Percentiles rank a stretch among this genome's conserved stretches.
These are phyloP conservation scores for Papilio helenus DNA, from an alignment of 1,140 invertebrate genomes.

Conservation along the genomic window DNA sequence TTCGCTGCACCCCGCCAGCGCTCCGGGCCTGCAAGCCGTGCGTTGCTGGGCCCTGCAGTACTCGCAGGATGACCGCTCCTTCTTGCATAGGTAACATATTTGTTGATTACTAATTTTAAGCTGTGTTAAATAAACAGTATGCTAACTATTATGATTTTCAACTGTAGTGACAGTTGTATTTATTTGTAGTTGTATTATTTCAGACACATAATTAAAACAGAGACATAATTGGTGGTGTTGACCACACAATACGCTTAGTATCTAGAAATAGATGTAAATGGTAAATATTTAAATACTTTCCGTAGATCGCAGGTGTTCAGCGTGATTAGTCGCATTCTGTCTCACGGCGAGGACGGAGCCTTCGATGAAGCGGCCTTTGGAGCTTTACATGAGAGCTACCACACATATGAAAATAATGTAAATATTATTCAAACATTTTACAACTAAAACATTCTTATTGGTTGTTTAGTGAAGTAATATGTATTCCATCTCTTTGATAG, in stretches of 20 bases:
- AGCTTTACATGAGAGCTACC: constrained; percentile 68
- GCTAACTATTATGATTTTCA: too few species aligned
- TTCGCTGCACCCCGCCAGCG: constrained; percentile 92
- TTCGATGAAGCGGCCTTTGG: constrained; percentile 84
- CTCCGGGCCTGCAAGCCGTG: constrained; percentile 95
- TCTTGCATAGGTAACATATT: constrained; percentile 90
- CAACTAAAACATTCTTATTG: background rate
- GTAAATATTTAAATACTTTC: constrained; percentile 1
- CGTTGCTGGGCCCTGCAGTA: constrained; percentile 97
- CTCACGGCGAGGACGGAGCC: constrained; percentile 93
- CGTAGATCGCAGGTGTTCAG: constrained; percentile 94
- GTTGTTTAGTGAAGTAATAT: background rate
- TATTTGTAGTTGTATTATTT: too few species aligned
- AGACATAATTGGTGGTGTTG: too few species aligned
- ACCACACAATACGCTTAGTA: too few species aligned
- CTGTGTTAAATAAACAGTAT: background rate
- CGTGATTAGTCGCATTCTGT: constrained; percentile 98
- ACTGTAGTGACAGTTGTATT: too few species aligned
- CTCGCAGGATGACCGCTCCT: constrained; percentile 93
- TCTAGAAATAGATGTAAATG: too few species aligned
- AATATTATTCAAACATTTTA: background rate
- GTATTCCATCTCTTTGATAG: too few species aligned
- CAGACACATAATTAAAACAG: too few species aligned
- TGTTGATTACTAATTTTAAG: background rate
- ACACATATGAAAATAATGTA: constrained; percentile 68